phyloP scores from a whole-genome alignment of 2,888 invertebrate genomes.

The Trichopria drosophilae region DNA sequence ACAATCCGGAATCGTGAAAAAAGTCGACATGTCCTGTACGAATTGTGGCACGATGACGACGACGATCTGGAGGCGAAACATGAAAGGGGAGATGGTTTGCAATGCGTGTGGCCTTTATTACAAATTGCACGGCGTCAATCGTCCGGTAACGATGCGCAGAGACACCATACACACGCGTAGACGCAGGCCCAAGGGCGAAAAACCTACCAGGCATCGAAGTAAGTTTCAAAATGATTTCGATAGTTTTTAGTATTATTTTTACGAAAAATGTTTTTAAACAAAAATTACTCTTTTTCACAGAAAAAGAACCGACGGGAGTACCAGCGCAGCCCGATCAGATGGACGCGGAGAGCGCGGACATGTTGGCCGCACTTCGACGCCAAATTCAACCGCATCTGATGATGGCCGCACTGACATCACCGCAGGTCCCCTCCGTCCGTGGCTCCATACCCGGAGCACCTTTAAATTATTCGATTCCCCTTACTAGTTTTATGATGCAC shows the following conservation, averaged over 20 bases:
- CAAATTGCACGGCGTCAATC: constrained; percentile 92
- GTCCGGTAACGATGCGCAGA: constrained; percentile 93
- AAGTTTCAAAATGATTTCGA: constrained; percentile 18
- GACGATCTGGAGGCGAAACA: constrained; percentile 95
- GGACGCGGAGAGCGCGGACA: constrained; percentile 66
- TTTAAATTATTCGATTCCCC: constrained; percentile 51
- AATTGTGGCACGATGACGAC: constrained; percentile 98
- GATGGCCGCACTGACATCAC: constrained; percentile 65
- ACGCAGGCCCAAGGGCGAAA: constrained; percentile 77
- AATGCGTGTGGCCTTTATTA: constrained; percentile 98
- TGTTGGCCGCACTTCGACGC: constrained; percentile 70
- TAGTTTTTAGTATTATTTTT: background rate
- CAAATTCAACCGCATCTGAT: constrained; percentile 73
- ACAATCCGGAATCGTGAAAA: constrained; percentile 50
- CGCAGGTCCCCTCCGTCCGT: constrained; percentile 29
- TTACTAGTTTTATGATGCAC: constrained; percentile 54
- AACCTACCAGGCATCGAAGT: constrained; percentile 57
- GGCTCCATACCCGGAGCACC: constrained; percentile 32
- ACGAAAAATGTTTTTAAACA: background rate
- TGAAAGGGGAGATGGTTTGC: constrained; percentile 97
- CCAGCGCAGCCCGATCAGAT: constrained; percentile 47
- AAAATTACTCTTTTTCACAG: constrained; percentile 32
- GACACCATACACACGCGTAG: constrained; percentile 95
- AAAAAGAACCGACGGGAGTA: constrained; percentile 47
- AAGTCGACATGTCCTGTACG: constrained; percentile 85